These are phyloP conservation scores for Athene noctua DNA, from an alignment of 2,113 vertebrate genomes.

Conservation along the genomic window DNA sequence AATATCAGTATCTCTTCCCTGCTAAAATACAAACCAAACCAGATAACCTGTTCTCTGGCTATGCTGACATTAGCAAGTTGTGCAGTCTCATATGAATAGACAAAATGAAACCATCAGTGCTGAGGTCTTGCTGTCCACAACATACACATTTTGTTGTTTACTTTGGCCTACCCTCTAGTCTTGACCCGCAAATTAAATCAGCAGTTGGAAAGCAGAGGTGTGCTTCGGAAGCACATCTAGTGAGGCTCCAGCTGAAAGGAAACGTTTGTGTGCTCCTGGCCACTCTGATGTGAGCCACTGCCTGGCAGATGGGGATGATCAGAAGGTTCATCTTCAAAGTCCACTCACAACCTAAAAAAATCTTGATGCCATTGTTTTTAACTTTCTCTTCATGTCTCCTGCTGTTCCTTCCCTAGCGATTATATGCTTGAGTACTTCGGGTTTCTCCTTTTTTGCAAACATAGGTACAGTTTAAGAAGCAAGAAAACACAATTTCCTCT, in stretches of 20 bases:
- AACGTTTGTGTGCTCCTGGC: not conserved
- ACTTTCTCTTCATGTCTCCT: not conserved
- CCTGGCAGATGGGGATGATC: rapidly evolving
- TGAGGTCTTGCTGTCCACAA: not conserved
- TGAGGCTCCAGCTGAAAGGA: not conserved
- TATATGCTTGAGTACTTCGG: not conserved
- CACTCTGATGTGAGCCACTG: not conserved
- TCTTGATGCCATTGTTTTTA: not conserved
- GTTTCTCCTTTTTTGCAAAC: rapidly evolving
- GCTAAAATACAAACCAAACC: not conserved
- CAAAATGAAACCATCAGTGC: not conserved
- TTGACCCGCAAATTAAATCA: not conserved
- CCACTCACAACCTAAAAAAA: not conserved
- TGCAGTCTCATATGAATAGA: not conserved
- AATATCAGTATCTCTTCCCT: not conserved
- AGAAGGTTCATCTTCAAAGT: not conserved
- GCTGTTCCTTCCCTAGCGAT: not conserved
- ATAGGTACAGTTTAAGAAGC: not conserved
- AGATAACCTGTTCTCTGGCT: not conserved
- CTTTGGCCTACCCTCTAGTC: not conserved
- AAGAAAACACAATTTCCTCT: not conserved
- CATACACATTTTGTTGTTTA: not conserved
- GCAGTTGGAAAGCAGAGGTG: not conserved
- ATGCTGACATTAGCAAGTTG: not conserved
- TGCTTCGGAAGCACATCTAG: not conserved